Evolutionary conservation across 2,113 vertebrate genomes (phyloP).

Genomic region (Eulacestoma nigropectus): DNA sequence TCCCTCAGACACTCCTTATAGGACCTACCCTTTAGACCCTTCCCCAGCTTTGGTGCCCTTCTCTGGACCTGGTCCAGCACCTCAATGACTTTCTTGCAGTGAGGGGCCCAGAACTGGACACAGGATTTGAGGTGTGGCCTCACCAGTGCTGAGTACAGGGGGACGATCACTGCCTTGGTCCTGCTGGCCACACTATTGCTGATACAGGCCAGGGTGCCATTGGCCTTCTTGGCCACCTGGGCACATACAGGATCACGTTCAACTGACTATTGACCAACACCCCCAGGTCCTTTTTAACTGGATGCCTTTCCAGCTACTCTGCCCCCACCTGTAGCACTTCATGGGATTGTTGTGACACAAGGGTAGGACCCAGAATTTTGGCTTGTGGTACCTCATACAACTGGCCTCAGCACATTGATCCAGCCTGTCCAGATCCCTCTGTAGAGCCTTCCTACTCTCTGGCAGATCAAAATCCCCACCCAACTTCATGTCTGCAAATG

Average conservation of each 20-base stretch:
- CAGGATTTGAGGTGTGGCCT: not conserved
- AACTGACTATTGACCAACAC: not conserved
- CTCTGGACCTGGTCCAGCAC: not conserved
- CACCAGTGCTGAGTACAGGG: too few species aligned
- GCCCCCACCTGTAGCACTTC: too few species aligned
- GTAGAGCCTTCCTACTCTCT: not conserved
- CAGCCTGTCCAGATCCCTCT: not conserved
- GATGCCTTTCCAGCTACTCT: accelerated
- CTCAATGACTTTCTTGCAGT: not conserved
- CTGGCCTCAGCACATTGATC: not conserved
- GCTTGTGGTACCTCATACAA: not conserved
- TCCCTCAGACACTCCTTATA: not conserved
- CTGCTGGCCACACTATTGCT: not conserved
- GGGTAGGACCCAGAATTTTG: not conserved
- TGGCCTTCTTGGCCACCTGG: not conserved
- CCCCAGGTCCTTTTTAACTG: not conserved
- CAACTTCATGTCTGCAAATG: not conserved
- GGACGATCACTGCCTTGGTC: not conserved
- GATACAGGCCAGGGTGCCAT: not conserved
- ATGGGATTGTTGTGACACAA: not conserved
- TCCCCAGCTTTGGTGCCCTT: not conserved
- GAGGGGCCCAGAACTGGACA: too few species aligned
- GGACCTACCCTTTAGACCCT: not conserved
- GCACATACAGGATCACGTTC: not conserved
- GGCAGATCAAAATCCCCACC: not conserved